Evolutionary conservation across 2,113 vertebrate genomes (phyloP), one percentile per base, ranked within the genome.

Genomic region (Nyctibius bracteatus): DNA sequence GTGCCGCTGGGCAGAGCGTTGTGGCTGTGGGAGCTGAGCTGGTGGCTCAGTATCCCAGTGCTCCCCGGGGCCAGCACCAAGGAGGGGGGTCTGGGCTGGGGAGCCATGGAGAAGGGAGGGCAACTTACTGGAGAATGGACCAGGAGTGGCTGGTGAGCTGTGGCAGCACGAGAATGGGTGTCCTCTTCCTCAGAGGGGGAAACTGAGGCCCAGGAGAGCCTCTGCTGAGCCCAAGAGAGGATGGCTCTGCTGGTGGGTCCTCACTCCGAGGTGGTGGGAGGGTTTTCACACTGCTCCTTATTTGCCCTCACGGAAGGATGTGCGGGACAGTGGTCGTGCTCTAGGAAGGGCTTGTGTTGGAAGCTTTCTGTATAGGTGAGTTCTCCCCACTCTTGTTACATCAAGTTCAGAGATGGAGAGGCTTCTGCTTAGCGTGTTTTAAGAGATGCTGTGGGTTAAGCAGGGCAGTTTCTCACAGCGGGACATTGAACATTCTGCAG

Each of bases 51-150:
- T 37, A 3, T 10, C 68, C 1, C 0, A 28, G 28, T 18, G 81
- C 9, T 39, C 17, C 30, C 10, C 0, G 4, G 47, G 63, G 19
- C 68, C n/a, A 10, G 78, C 1, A 1, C 63, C 1, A 1, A 44
- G 68, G 73, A 55, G 22, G 12, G 24, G 24, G 33, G 25, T 11
- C 43, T 22, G 90, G 43, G 66, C 28, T 67, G 75, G 28, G 77
- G 28, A 41, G 9, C 39, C 2, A 0, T 1, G 15, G 22, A 13
- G 43, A 17, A 33, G 51, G 20, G 75, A 10, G 8, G 8, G 79
- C 31, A 31, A 8, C 1, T 41, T 2, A 0, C 41, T 39, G 30
- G 37, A 8, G 31, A n/a, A 2, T 16, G 86, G 66, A 3, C 12
- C 43, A 8, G 61, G 46, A 27, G 41, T 5, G 21, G 35, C 49